Conservation (phyloP, 2,797 vertebrate genomes). For the Lepus townsendii region DNA sequence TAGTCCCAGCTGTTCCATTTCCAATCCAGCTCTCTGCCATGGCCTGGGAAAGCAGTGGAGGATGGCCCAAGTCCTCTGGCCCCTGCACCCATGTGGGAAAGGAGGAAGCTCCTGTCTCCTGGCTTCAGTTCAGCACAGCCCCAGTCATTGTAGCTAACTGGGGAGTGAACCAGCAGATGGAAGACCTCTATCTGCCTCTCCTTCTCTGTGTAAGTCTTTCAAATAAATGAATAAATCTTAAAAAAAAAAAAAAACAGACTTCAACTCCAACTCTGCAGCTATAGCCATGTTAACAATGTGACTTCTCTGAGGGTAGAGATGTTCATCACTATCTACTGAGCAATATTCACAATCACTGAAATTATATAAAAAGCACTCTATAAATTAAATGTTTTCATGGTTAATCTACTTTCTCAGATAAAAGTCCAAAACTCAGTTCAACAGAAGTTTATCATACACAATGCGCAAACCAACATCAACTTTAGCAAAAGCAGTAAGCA, state of each 20-base stretch:
- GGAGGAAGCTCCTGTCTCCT: no score
- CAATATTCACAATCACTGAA: constrained; percentile 20
- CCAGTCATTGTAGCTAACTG: no score
- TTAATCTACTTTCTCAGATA: constrained; percentile 61
- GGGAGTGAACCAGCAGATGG: no score
- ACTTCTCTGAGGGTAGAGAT: constrained; percentile 10
- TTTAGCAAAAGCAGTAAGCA: constrained; percentile 56
- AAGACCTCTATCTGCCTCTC: no score
- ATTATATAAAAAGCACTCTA: not conserved
- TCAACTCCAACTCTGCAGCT: not conserved
- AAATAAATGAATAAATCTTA: no score
- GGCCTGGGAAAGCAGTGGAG: no score
- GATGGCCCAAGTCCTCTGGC: no score
- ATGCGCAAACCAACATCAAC: constrained; percentile 41
- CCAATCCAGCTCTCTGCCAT: no score
- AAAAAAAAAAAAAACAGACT: not conserved
- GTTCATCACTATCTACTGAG: not conserved
- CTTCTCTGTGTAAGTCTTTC: no score
- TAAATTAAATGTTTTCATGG: constrained; percentile 35
- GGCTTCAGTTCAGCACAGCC: no score
- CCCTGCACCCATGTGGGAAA: no score
- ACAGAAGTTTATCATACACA: constrained; percentile 25
- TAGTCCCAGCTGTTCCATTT: no score
- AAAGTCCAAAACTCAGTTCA: constrained; percentile 46
- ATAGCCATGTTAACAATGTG: not conserved